Percentiles rank a stretch among this genome's conserved stretches.
phyloP scores from a whole-genome alignment of 2,888 invertebrate species.

The Athrips mouffetella region DNA sequence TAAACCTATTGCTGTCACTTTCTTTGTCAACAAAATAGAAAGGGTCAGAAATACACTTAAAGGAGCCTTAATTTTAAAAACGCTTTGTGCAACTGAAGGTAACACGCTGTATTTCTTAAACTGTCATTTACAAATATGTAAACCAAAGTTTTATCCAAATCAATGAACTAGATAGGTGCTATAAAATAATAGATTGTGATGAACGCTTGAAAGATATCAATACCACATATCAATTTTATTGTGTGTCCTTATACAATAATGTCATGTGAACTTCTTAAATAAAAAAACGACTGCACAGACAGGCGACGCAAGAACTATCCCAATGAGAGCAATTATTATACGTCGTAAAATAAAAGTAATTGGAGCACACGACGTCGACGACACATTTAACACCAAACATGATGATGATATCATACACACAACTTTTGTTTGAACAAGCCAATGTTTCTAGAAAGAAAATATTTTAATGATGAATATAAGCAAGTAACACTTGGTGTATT shows the following conservation, averaged over 20 bases:
- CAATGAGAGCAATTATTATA: conserved; percentile 25
- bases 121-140: too few species aligned
- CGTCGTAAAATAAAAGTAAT: conserved; percentile 5
- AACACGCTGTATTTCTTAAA: too few species aligned
- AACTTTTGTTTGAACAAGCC: background rate
- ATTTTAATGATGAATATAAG: background rate
- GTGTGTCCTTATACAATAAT: background rate
- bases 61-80: too few species aligned
- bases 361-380: background rate
- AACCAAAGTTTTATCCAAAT: too few species aligned
- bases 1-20: too few species aligned
- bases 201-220: too few species aligned
- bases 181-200: too few species aligned
- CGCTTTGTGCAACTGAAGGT: too few species aligned
- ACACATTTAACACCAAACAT: background rate
- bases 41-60: too few species aligned
- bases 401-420: conserved; percentile 8
- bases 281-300: too few species aligned
- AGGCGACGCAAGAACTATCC: conserved; percentile 14
- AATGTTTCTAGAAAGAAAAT: background rate
- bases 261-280: conserved; percentile 5
- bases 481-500: background rate
- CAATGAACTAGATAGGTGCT: too few species aligned
- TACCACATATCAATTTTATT: background rate
- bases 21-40: too few species aligned